Evolutionary conservation across 2,888 invertebrate species (phyloP), one percentile per base, ranked within the genome.

Genomic region (Spisula solida): DNA sequence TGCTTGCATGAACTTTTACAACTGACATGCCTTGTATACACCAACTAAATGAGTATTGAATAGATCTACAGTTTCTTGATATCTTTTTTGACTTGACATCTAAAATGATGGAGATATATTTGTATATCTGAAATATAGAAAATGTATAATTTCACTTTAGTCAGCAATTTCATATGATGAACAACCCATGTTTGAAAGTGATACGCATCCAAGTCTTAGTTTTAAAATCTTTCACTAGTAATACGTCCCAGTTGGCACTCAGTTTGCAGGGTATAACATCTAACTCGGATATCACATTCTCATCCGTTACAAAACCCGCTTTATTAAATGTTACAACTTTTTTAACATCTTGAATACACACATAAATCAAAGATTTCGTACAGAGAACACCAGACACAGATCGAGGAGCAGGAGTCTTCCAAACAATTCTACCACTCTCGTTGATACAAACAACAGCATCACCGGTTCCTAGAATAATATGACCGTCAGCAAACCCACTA

Each of bases 211-310:
- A 92, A 0, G 86, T 81, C 78, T 90, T 92, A 5, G 89, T 86
- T 83, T 90, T 90, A 55, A 90, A 92, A 60, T 92, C 90, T 70
- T 90, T 92, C 8, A 92, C 89, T 25, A 92, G 48, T 75, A 92
- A 16, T 20, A 84, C 85, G 78, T 92, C 92, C 90, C 90, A 89
- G 75, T 88, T 86, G 0, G 90, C 92, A 80, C 90, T 88, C 48
- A 92, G 48, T 80, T 82, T 87, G 55, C 90, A 87, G 6, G 92
- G 92, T n/a, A 89, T 88, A 20, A 89, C 78, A n/a, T 90, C 90
- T 66, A 92, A 55, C 48, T 90, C 86, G 2, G 92, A 88, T 25
- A 92, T 83, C 6, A 92, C 88, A 48, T 92, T 90, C 18, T 92
- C 92, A 51, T 90, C 86, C 10, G 88, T 92, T 31, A 92, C 87